Evolutionary conservation across 2,888 invertebrate species (phyloP).

Genomic region (Hirtodrosophila histrioides): DNA sequence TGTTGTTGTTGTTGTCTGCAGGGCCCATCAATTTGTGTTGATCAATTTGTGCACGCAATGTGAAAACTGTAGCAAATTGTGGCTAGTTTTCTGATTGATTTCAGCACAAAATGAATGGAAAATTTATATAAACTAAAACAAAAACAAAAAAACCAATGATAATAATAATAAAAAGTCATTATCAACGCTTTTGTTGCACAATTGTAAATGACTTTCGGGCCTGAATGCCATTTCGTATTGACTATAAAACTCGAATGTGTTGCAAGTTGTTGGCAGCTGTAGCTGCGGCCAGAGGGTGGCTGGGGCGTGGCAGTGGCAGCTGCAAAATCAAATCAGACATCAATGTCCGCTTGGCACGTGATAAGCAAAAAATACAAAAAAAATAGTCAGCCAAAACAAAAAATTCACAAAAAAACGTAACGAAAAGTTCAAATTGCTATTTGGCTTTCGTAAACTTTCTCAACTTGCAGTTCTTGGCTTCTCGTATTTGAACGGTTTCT

Average conservation of each 20-base stretch:
- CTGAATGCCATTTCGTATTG: constrained; percentile 2
- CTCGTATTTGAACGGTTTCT: constrained; percentile 38
- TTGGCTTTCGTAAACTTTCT: constrained; percentile 39
- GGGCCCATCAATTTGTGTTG: constrained; percentile 47
- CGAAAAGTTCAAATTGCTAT: constrained; percentile 68
- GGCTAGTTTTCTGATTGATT: constrained; percentile 53
- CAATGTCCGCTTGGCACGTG: constrained; percentile 60
- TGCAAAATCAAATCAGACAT: constrained; percentile 65
- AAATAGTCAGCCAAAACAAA: constrained; percentile 9
- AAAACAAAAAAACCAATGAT: no score
- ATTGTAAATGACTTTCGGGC: constrained; percentile 46
- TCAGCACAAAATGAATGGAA: background rate
- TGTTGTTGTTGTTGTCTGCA: background rate
- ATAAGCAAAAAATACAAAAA: constrained; percentile 39
- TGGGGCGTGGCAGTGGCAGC: constrained; percentile 36
- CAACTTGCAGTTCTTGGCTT: constrained; percentile 28
- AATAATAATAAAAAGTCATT: constrained; percentile 26
- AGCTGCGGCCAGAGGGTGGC: background rate
- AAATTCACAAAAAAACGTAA: constrained; percentile 19
- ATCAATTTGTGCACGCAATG: constrained; percentile 61
- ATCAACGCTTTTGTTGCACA: constrained; percentile 41
- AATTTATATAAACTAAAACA: background rate
- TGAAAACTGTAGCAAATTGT: constrained; percentile 61
- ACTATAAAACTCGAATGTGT: background rate
- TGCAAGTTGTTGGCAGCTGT: background rate